Evolutionary conservation across 1,140 invertebrate genomes (phyloP).

Genomic region (Drosophila subpulchrella): DNA sequence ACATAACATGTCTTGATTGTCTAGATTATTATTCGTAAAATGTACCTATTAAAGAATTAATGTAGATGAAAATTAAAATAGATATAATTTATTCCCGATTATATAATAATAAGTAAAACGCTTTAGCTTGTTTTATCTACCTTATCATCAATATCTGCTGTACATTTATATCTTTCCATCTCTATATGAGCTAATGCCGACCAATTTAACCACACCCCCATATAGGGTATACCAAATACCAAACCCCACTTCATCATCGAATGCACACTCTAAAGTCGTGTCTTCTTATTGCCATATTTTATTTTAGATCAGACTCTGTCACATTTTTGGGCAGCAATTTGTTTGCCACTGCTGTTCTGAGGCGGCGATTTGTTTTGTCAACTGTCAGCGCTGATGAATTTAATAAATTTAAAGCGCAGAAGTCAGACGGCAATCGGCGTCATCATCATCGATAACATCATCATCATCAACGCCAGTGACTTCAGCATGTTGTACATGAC

Average conservation of each 20-base stretch:
- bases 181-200: no score
- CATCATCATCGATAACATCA: slow-evolving; percentile 21
- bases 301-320: slow-evolving; percentile 74
- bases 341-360: slow-evolving; percentile 22
- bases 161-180: neutral
- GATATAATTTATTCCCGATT: no score
- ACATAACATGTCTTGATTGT: no score
- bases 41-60: no score
- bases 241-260: slow-evolving; percentile 40
- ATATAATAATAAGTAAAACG: no score
- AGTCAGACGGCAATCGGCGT: slow-evolving; percentile 45
- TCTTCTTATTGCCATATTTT: slow-evolving; percentile 54
- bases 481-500: slow-evolving; percentile 71
- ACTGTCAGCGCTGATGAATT: slow-evolving; percentile 76
- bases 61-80: no score
- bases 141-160: no score
- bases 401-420: slow-evolving; percentile 71
- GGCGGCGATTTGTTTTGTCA: slow-evolving; percentile 73
- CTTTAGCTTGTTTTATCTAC: no score
- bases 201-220: neutral
- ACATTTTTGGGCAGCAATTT: slow-evolving; percentile 49
- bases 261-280: slow-evolving; percentile 21
- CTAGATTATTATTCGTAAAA: no score
- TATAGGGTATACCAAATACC: slow-evolving; percentile 11
- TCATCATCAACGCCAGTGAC: slow-evolving; percentile 31